Conservation (phyloP, 2,113 vertebrate genomes). For the Corythoichthys haematopterus region DNA sequence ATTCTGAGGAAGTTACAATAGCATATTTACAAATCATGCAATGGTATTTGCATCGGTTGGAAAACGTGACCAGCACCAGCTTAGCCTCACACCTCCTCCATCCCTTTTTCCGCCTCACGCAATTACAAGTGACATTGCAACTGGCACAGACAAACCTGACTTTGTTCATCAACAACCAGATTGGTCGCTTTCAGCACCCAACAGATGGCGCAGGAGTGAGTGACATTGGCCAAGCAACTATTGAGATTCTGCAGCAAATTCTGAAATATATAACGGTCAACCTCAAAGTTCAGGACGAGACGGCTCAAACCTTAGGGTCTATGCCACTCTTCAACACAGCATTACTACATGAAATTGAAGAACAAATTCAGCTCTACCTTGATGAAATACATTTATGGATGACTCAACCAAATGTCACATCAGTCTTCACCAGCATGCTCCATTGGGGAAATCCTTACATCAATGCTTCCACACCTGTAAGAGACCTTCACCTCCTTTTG, state of each 20-base stretch:
- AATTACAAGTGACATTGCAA: constrained; percentile 52
- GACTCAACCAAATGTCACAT: constrained; percentile 41
- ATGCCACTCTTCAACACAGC: constrained; percentile 26
- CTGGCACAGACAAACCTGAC: constrained; percentile 51
- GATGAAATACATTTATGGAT: constrained; percentile 53
- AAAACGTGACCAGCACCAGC: constrained; percentile 55
- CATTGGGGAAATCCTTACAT: constrained; percentile 47
- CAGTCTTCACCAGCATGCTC: constrained; percentile 43
- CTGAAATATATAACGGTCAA: constrained; percentile 33
- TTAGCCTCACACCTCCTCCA: constrained; percentile 41
- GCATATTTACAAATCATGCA: constrained; percentile 46
- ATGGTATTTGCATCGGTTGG: constrained; percentile 67
- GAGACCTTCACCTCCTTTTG: constrained; percentile 53
- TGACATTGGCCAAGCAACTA: constrained; percentile 41
- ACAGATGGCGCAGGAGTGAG: constrained; percentile 48
- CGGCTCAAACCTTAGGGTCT: background rate
- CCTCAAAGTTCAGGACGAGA: constrained; percentile 40
- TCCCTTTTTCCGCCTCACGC: constrained; percentile 45
- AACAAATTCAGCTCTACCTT: constrained; percentile 50
- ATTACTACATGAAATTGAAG: constrained; percentile 20
- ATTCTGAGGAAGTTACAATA: constrained; percentile 34
- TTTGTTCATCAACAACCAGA: constrained; percentile 35
- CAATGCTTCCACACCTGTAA: constrained; percentile 22
- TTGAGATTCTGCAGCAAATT: constrained; percentile 34
- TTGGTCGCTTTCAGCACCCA: constrained; percentile 47